phyloP scores from a whole-genome alignment of 2,888 invertebrate species.

The Onthophagus sagittarius region DNA sequence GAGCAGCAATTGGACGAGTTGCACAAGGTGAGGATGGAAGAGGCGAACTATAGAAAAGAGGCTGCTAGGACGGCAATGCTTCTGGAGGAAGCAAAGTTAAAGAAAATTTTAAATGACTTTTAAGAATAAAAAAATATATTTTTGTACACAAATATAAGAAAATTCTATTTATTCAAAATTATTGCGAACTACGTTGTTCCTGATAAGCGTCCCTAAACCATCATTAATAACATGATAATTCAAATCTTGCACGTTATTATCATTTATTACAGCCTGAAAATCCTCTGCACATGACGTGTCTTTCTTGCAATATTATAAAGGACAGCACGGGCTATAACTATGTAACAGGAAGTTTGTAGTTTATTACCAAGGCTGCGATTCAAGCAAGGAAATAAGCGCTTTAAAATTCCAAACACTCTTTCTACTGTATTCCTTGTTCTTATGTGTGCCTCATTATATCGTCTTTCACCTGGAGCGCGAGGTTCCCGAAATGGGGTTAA shows the following conservation, averaged over 20 bases:
- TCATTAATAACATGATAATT: too few relatives aligned
- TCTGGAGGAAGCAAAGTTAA: too few relatives aligned
- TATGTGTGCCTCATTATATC: conserved; percentile 3
- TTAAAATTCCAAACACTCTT: not conserved
- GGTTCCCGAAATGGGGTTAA: not conserved
- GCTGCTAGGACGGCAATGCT: too few relatives aligned
- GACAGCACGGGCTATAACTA: not conserved
- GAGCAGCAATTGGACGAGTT: not conserved
- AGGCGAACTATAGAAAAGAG: too few relatives aligned
- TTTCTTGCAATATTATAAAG: conserved; percentile 1
- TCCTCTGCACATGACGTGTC: not conserved
- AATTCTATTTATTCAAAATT: conserved; percentile 7
- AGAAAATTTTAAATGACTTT: too few relatives aligned
- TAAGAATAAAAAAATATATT: not conserved
- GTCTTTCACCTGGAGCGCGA: not conserved
- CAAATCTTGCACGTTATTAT: too few relatives aligned
- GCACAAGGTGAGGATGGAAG: not conserved
- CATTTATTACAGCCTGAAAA: not conserved
- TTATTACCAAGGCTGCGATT: not conserved
- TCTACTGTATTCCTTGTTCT: too few relatives aligned
- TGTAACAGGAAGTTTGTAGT: not conserved
- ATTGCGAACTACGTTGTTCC: not conserved
- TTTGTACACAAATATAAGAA: not conserved
- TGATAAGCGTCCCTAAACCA: too few relatives aligned
- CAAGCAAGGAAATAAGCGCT: not conserved